phyloP scores from a whole-genome alignment of 2,797 vertebrate genomes.

The Aeoliscus strigatus region DNA sequence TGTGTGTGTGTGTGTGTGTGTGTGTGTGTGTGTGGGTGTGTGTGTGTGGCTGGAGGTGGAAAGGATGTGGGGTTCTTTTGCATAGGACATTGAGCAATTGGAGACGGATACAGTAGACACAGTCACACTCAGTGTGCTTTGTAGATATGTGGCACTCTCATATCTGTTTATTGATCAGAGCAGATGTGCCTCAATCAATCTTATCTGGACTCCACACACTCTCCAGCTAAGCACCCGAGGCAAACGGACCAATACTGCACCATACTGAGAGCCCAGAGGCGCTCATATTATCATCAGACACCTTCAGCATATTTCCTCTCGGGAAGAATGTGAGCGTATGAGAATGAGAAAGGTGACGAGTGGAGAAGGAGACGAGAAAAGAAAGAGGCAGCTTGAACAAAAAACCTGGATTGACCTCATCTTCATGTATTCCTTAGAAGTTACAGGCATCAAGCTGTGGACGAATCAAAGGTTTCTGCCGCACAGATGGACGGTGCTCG shows the following conservation, averaged over 20 bases:
- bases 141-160: conserved; percentile 61
- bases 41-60: conserved; percentile 18
- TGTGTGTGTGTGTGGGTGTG: conserved; percentile 13
- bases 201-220: conserved; percentile 73
- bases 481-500: conserved; percentile 48
- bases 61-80: too few species aligned
- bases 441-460: conserved; percentile 21
- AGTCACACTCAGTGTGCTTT: conserved; percentile 51
- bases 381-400: conserved; percentile 35
- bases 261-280: conserved; percentile 47
- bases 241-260: conserved; percentile 40
- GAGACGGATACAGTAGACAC: conserved; percentile 44
- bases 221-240: conserved; percentile 57
- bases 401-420: conserved; percentile 40
- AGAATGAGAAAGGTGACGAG: conserved; percentile 39
- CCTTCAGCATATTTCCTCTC: conserved; percentile 58
- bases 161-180: conserved; percentile 75
- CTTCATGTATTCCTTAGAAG: conserved; percentile 42
- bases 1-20: conserved; percentile 13
- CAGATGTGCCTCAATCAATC: conserved; percentile 74
- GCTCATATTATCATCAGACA: conserved; percentile 55
- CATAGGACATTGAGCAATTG: conserved; percentile 20
- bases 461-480: conserved; percentile 41
- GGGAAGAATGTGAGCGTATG: conserved; percentile 15
- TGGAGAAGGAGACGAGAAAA: conserved; percentile 26